These are phyloP conservation scores for Malurus splendens DNA, from an alignment of 2,797 vertebrate genomes.

Conservation along the genomic window DNA sequence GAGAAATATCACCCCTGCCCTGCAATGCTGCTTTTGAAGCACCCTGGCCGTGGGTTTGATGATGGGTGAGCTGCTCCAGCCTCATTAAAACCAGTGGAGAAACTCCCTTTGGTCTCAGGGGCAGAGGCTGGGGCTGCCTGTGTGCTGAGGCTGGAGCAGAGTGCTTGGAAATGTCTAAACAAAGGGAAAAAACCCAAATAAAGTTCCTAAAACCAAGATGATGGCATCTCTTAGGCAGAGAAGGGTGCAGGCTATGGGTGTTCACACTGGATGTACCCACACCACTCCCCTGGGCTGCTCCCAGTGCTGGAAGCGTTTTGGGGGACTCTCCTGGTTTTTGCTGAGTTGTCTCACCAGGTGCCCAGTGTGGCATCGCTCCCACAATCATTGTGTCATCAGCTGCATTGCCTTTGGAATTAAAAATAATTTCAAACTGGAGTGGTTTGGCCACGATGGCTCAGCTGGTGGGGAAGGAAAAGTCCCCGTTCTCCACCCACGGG, in stretches of 20 bases:
- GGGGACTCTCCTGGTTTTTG: neutral
- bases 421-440: neutral
- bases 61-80: neutral
- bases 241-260: neutral
- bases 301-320: neutral
- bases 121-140: neutral
- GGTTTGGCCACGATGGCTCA: neutral
- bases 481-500: neutral
- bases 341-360: neutral
- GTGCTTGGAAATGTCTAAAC: neutral
- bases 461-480: conserved; percentile 11
- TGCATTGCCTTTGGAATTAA: neutral
- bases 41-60: neutral
- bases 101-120: neutral
- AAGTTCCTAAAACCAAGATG: neutral
- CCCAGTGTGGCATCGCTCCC: neutral
- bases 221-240: neutral
- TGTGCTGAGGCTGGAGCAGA: neutral
- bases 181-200: neutral
- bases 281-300: neutral
- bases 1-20: neutral
- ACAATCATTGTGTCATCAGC: neutral
- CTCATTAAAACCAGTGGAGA: neutral
- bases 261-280: fast-evolving
- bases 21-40: neutral